A percentile compares a stretch with the other conserved stretches of the same genome.
phyloP scores from a whole-genome alignment of 2,888 invertebrate species.

The Leptura quadrifasciata region DNA sequence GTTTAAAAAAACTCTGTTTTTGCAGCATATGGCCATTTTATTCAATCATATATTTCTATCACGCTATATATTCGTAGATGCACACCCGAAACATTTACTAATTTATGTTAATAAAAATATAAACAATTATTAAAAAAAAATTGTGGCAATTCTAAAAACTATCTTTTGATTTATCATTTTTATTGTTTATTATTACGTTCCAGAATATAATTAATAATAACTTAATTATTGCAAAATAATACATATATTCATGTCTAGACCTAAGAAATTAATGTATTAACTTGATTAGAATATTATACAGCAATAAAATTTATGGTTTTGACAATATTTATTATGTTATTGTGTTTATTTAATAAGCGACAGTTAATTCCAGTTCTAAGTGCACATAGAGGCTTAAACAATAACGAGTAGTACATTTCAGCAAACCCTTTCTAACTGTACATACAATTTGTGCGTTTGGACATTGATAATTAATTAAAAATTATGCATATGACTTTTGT shows the following conservation, averaged over 20 bases:
- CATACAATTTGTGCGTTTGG: background rate
- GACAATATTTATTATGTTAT: conserved; percentile 10
- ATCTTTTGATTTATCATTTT: too few relatives aligned
- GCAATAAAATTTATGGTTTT: conserved; percentile 5
- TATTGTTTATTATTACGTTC: too few relatives aligned
- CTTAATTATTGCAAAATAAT: background rate
- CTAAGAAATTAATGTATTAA: background rate
- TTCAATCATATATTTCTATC: too few relatives aligned
- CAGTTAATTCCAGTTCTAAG: background rate
- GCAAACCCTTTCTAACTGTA: conserved; percentile 3
- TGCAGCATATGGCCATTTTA: too few relatives aligned
- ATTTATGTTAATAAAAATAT: too few relatives aligned
- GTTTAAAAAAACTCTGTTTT: too few relatives aligned
- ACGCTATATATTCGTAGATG: too few relatives aligned
- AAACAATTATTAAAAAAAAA: too few relatives aligned
- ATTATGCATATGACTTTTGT: background rate
- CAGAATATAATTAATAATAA: background rate
- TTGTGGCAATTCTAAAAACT: too few relatives aligned
- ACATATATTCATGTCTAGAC: background rate
- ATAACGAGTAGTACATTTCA: background rate
- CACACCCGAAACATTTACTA: too few relatives aligned
- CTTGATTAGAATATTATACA: background rate
- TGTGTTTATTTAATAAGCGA: conserved; percentile 11
- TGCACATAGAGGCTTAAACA: background rate
- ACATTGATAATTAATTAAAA: background rate